These are phyloP conservation scores for Caloenas nicobarica DNA, from an alignment of 2,113 vertebrate species.

Conservation along the genomic window DNA sequence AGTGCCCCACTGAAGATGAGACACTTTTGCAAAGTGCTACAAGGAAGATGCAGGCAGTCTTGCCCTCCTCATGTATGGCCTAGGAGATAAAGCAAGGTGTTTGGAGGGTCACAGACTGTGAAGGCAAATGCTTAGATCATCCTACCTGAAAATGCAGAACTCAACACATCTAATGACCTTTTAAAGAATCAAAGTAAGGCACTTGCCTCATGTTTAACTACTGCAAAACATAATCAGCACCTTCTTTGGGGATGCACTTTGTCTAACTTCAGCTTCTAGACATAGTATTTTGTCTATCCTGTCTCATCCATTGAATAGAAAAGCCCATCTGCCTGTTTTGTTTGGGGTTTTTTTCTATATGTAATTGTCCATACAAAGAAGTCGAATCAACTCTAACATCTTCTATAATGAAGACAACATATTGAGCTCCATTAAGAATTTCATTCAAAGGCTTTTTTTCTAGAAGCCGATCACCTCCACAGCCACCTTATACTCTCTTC, in stretches of 20 bases:
- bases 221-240: background rate
- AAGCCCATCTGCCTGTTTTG: background rate
- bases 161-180: background rate
- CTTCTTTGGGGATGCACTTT: background rate
- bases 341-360: background rate
- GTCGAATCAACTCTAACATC: background rate
- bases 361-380: background rate
- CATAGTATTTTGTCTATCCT: background rate
- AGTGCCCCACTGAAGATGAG: background rate
- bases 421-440: background rate
- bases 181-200: background rate
- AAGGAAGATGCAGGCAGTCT: background rate
- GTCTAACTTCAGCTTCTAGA: background rate
- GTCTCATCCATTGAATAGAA: background rate
- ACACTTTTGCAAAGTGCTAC: background rate
- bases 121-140: background rate
- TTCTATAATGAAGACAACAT: background rate
- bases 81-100: background rate
- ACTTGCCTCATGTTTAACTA: background rate
- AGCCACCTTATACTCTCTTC: background rate
- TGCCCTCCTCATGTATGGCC: rapidly evolving
- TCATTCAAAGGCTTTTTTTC: background rate
- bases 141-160: background rate
- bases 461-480: background rate
- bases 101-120: background rate